Percentiles rank a stretch among this genome's conserved stretches.
Conservation (phyloP, 2,888 invertebrate species). For the Brachyptera putata region DNA sequence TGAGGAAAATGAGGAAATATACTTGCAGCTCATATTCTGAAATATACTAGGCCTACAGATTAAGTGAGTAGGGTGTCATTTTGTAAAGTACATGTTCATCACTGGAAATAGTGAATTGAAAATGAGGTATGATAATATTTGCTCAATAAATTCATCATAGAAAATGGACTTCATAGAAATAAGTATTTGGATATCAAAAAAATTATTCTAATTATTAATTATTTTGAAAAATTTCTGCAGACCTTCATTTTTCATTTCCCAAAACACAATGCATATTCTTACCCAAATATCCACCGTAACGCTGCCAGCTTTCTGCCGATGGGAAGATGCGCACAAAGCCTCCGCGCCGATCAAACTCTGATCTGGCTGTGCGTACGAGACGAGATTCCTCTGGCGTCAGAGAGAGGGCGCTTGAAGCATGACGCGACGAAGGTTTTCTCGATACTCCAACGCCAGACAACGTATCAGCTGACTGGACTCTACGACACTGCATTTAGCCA, state of each 20-base stretch:
- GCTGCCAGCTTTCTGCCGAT: slow-evolving; percentile 80
- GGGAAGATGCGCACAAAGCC: slow-evolving; percentile 91
- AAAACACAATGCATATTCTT: neutral
- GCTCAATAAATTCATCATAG: no score
- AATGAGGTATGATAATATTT: no score
- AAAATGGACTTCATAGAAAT: no score
- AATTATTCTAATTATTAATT: slow-evolving; percentile 27
- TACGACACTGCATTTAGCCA: slow-evolving; percentile 53
- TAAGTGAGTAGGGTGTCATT: no score
- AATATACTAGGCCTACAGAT: no score
- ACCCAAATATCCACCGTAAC: slow-evolving; percentile 75
- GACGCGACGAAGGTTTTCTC: slow-evolving; percentile 29
- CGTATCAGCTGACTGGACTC: slow-evolving; percentile 71
- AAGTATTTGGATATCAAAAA: no score
- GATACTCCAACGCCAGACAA: slow-evolving; percentile 43
- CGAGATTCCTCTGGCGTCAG: slow-evolving; percentile 72
- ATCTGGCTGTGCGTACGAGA: slow-evolving; percentile 66
- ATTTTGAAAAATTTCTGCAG: slow-evolving; percentile 26
- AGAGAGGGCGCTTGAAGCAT: slow-evolving; percentile 41
- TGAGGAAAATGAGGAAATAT: no score
- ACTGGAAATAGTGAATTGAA: no score
- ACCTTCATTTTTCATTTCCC: neutral
- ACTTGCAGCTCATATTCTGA: no score
- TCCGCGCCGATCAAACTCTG: slow-evolving; percentile 77
- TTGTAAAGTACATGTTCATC: no score